Evolutionary conservation across 1,140 invertebrate species (phyloP).

Genomic region (Camponotus vicinus): DNA sequence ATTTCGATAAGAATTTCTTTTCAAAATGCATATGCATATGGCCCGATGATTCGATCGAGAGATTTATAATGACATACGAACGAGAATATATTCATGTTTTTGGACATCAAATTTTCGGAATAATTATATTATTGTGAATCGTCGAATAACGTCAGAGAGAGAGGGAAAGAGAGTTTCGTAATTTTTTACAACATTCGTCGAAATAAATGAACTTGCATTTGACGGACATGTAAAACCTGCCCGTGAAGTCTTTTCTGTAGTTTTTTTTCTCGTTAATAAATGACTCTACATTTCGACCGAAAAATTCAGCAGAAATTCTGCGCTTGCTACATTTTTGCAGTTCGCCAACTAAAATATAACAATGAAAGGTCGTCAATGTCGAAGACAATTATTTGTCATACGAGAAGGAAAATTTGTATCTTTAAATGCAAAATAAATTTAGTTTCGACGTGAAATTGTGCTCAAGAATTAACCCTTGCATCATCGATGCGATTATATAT

Average conservation of each 20-base stretch:
- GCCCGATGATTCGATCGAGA: neutral
- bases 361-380: neutral
- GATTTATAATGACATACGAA: neutral
- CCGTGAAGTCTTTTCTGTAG: neutral
- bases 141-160: too few relatives aligned
- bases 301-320: neutral
- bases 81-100: neutral
- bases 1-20: neutral
- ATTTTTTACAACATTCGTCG: neutral
- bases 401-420: neutral
- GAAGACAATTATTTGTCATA: neutral
- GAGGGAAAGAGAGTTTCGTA: neutral
- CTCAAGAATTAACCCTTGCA: neutral
- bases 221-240: neutral
- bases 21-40: neutral
- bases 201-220: neutral
- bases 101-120: too few relatives aligned
- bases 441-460: neutral
- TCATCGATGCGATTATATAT: neutral
- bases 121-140: too few relatives aligned
- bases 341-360: neutral
- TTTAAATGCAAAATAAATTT: slow-evolving; percentile 21
- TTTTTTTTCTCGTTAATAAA: slow-evolving; percentile 3
- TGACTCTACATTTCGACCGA: neutral
- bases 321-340: neutral